Percentiles rank a stretch among this genome's conserved stretches.
Evolutionary conservation across 1,140 invertebrate species (phyloP).

Genomic region (Coptotermes formosanus): DNA sequence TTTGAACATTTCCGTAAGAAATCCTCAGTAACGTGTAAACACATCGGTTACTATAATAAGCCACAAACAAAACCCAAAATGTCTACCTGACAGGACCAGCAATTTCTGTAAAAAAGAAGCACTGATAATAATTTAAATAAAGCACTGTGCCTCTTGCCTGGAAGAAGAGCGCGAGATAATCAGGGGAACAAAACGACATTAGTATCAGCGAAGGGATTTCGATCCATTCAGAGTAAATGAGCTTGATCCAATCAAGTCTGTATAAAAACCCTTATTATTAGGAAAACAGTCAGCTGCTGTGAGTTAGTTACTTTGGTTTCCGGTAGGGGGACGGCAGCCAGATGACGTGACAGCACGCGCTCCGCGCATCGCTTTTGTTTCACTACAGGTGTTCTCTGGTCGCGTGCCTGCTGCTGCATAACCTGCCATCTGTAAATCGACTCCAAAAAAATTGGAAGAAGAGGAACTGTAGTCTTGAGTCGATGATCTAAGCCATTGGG

Average conservation of each 20-base stretch:
- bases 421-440: background rate
- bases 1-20: too few species aligned
- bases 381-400: slow-evolving; percentile 23
- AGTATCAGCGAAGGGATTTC: background rate
- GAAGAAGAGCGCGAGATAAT: background rate
- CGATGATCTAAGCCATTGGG: too few species aligned
- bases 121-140: background rate
- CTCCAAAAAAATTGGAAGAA: background rate
- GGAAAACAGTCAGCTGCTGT: background rate
- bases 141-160: background rate
- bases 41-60: background rate
- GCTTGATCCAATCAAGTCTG: background rate
- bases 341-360: slow-evolving; percentile 24
- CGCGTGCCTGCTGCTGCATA: slow-evolving; percentile 18
- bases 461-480: background rate
- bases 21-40: background rate
- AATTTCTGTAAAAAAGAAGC: background rate
- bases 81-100: background rate
- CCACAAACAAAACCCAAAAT: background rate
- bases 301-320: background rate
- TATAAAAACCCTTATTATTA: background rate
- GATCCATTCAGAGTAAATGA: too few species aligned
- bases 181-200: background rate
- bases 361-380: background rate
- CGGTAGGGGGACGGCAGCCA: slow-evolving; percentile 12